Evolutionary conservation across 2,888 invertebrate genomes (phyloP).

Genomic region (Cheilosia vernalis): DNA sequence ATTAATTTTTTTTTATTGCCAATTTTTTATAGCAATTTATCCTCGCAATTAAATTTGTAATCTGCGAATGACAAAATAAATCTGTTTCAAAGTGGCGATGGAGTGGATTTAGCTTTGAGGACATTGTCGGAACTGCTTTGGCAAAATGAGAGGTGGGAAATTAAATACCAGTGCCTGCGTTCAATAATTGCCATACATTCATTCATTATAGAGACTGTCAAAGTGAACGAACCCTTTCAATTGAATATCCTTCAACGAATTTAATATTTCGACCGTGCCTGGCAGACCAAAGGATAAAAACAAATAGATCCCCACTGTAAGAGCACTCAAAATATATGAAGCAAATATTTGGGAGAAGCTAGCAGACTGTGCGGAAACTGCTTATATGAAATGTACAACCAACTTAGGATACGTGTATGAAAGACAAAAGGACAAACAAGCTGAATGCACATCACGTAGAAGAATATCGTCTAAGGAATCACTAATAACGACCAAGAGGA

Average conservation of each 20-base stretch:
- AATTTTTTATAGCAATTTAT: constrained; percentile 49
- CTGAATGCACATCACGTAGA: constrained; percentile 59
- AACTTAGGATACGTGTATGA: constrained; percentile 23
- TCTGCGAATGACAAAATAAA: constrained; percentile 60
- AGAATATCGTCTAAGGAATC: constrained; percentile 32
- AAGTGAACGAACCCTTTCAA: no score
- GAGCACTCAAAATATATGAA: constrained; percentile 53
- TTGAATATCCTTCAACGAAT: background rate
- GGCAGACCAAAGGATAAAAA: constrained; percentile 34
- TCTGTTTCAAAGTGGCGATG: constrained; percentile 21
- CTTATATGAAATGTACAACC: constrained; percentile 14
- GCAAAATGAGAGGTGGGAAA: no score
- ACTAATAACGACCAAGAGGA: constrained; percentile 50
- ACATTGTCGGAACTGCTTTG: background rate
- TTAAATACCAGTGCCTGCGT: no score
- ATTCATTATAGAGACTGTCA: no score
- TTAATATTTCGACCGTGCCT: constrained; percentile 33
- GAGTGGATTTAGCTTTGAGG: background rate
- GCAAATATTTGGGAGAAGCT: constrained; percentile 59
- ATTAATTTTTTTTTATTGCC: constrained; percentile 31
- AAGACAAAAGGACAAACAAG: constrained; percentile 56
- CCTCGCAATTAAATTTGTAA: constrained; percentile 62
- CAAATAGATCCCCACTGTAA: constrained; percentile 23
- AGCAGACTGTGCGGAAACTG: constrained; percentile 54
- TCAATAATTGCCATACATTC: no score